Conservation (phyloP, 2,113 vertebrate species). For the Ivindomyrus marchei region DNA sequence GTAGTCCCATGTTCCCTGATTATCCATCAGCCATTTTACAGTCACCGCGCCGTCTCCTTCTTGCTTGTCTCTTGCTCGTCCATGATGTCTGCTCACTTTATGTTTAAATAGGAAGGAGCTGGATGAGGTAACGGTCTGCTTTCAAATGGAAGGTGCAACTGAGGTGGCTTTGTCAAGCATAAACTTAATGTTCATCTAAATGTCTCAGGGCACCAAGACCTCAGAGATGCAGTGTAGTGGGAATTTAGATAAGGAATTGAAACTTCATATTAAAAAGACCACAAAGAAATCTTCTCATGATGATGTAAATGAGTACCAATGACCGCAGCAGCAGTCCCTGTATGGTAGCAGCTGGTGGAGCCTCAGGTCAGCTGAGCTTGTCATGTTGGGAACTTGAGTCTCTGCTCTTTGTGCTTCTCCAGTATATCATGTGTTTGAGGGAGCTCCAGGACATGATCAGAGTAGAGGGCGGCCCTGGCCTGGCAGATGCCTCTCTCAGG, state of each 20-base stretch:
- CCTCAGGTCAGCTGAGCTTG: not conserved
- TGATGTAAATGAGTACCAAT: not conserved
- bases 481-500: slow-evolving; percentile 30
- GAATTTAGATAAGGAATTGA: not conserved
- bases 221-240: not conserved
- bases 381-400: not conserved
- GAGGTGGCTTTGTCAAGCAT: not conserved
- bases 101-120: not conserved
- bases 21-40: not conserved
- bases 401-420: slow-evolving; percentile 25
- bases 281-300: not conserved
- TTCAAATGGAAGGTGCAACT: not conserved
- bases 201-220: not conserved
- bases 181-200: not conserved
- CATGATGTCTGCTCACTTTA: not conserved
- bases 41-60: not conserved
- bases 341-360: not conserved
- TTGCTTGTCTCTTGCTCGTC: not conserved
- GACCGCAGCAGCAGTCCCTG: not conserved
- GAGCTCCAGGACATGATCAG: slow-evolving; percentile 52
- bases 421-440: slow-evolving; percentile 52
- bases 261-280: not conserved
- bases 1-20: not conserved
- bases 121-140: not conserved
- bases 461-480: slow-evolving; percentile 34